Base-by-base conservation (phyloP, 1,140 invertebrate genomes). In the Aphis gossypii region DNA sequence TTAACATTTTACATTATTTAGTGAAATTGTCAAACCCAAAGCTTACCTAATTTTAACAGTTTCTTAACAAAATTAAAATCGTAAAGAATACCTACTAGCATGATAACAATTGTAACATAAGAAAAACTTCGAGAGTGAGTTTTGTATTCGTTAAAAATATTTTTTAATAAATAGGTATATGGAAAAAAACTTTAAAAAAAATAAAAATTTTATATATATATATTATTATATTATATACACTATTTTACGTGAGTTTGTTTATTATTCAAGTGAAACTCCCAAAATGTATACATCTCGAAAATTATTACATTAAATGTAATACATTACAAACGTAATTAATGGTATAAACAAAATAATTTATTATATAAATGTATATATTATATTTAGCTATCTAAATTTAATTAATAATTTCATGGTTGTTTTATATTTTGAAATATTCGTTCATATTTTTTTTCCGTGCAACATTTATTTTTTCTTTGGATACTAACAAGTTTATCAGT, bases 401-500 rank as follows among this genome's bases (percentile, higher is more conserved):
- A 51, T 88, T 89, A 89, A 54, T 48, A n/a, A 46, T 86, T 54
- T 56, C 35, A 23, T 38, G n/a, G 87, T 21, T 89, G 35, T 89
- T 89, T 88, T 44, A 23, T 88, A 88, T 54, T 89, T 38, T 30
- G 38, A 89, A 89, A 89, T 89, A 54, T 89, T 54, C 35, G n/a
- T 54, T 54, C 87, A 51, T 38, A 89, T 89, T 89, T 89, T 54
- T 54, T 89, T 89, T 38, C 48, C 35, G 9, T 54, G 48, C 48
- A 88, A 89, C 87, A 23, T 89, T 87, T 38, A 9, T 51, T 89
- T 88, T 30, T 89, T 89, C 48, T 89, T 89, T 89, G 35, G 21
- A 89, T 89, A 89, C 48, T 89, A 54, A 89, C 87, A 89, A 89
- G 87, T 89, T 89, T 89, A 89, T 89, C 87, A 89, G 87, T 89